Conservation (phyloP, 2,113 vertebrate genomes). For the Procavia capensis region DNA sequence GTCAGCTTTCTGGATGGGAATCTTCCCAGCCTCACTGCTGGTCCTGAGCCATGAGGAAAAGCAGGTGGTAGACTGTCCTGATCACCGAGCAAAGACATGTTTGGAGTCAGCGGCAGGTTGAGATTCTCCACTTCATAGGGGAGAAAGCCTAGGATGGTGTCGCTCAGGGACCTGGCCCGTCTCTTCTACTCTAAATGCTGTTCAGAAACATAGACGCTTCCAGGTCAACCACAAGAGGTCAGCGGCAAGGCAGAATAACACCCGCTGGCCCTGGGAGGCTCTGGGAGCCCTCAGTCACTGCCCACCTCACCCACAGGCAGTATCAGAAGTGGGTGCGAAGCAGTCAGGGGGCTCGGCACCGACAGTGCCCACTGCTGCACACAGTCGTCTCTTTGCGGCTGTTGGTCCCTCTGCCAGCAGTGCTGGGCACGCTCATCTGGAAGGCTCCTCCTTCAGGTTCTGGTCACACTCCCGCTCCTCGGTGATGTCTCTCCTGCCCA, state of each 20-base stretch:
- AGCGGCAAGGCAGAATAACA: not conserved
- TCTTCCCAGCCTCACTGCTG: rapidly evolving
- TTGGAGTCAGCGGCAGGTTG: not conserved
- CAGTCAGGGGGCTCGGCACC: not conserved
- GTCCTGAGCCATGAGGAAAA: rapidly evolving
- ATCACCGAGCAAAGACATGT: rapidly evolving
- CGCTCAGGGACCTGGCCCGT: not conserved
- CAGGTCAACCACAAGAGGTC: not conserved
- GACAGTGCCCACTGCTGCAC: not conserved
- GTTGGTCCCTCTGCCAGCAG: not conserved
- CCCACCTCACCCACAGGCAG: not conserved
- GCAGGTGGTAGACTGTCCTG: rapidly evolving
- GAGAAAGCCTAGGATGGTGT: no score
- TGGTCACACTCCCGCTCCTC: not conserved
- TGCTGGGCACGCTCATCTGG: not conserved
- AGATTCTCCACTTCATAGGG: not conserved
- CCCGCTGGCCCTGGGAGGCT: not conserved
- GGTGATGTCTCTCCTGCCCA: not conserved
- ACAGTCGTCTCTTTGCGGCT: not conserved
- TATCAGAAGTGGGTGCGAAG: not conserved
- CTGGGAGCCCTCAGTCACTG: not conserved
- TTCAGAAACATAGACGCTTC: not conserved
- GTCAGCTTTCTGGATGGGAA: rapidly evolving
- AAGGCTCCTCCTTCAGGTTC: not conserved
- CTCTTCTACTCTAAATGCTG: rapidly evolving